Conservation (phyloP, 2,888 invertebrate genomes). For the Dolichomitus sp. region DNA sequence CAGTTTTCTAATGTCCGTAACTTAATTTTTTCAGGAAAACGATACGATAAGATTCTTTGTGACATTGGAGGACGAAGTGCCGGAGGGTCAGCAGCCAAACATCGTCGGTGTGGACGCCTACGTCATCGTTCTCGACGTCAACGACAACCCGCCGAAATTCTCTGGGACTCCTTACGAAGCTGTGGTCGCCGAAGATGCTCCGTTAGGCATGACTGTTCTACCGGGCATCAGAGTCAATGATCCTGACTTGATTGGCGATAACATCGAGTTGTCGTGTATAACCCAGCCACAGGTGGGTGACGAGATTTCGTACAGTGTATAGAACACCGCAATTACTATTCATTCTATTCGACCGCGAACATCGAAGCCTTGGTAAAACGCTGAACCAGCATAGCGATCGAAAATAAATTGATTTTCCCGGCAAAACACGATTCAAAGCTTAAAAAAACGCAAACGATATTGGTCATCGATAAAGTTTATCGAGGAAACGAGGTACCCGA, state of each 20-base stretch:
- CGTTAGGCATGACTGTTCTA: conserved; percentile 91
- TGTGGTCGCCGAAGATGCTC: conserved; percentile 92
- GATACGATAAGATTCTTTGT: conserved; percentile 93
- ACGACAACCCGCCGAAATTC: conserved; percentile 93
- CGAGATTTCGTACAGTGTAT: not conserved
- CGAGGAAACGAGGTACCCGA: not conserved
- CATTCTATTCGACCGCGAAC: conserved; percentile 7
- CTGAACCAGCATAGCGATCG: not conserved
- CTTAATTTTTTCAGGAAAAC: conserved; percentile 88
- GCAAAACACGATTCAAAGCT: conserved; percentile 20
- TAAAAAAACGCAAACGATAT: conserved; percentile 31
- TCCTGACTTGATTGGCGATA: conserved; percentile 93
- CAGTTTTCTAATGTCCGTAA: not conserved
- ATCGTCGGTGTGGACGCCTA: conserved; percentile 92
- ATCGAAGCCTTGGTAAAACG: not conserved
- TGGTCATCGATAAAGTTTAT: conserved; percentile 23
- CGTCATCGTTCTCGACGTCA: conserved; percentile 95
- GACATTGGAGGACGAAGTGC: conserved; percentile 92
- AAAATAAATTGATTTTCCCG: conserved; percentile 40
- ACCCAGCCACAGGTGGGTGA: conserved; percentile 86
- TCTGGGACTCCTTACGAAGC: conserved; percentile 93
- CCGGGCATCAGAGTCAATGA: conserved; percentile 92
- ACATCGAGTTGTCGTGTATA: conserved; percentile 91
- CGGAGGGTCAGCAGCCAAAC: conserved; percentile 88
- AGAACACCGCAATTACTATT: conserved; percentile 14